Evolutionary conservation across 2,113 vertebrate genomes (phyloP).

Genomic region (Oncorhynchus keta): DNA sequence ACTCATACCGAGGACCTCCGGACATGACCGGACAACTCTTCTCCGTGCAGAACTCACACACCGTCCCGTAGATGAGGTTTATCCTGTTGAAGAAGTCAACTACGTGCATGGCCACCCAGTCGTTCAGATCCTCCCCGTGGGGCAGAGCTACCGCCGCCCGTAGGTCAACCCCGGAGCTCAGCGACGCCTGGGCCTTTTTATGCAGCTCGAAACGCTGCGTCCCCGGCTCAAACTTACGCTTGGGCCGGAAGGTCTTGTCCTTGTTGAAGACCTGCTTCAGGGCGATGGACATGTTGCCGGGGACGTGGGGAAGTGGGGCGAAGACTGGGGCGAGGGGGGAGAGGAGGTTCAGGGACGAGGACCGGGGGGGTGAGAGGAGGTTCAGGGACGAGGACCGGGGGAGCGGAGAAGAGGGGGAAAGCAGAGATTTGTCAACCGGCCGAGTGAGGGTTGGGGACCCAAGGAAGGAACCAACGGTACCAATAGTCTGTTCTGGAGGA

Average conservation of each 20-base stretch:
- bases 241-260: constrained; percentile 86
- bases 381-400: constrained; percentile 3
- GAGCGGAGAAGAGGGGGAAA: not conserved
- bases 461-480: constrained; percentile 1
- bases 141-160: constrained; percentile 80
- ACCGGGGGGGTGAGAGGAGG: not conserved
- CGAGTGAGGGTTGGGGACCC: constrained; percentile 14
- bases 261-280: constrained; percentile 88
- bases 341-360: not conserved
- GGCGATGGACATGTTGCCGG: constrained; percentile 75
- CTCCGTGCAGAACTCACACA: constrained; percentile 86
- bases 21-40: constrained; percentile 85
- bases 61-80: constrained; percentile 86
- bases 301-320: not conserved
- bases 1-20: constrained; percentile 84
- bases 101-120: constrained; percentile 86
- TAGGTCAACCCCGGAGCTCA: constrained; percentile 79
- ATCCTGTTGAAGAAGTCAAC: constrained; percentile 89
- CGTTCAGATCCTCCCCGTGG: constrained; percentile 80
- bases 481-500: constrained; percentile 14
- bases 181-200: constrained; percentile 80
- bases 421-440: constrained; percentile 9
- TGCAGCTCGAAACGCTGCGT: constrained; percentile 86
- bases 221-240: constrained; percentile 84
- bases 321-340: not conserved